phyloP scores from a whole-genome alignment of 1,140 invertebrate genomes.

The Trigoniulus corallinus region DNA sequence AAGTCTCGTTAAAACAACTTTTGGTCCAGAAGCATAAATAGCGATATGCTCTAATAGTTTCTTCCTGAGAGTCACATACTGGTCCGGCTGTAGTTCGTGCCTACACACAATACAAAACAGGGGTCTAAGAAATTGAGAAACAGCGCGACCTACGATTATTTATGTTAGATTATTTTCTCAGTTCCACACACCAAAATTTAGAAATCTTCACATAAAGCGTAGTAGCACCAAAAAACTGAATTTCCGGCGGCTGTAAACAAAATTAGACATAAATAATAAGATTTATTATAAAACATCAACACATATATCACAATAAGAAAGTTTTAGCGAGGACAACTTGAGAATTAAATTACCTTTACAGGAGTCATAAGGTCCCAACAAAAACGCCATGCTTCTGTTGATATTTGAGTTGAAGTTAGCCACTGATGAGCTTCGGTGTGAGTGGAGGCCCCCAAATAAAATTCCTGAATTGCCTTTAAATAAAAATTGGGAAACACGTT shows the following conservation, averaged over 20 bases:
- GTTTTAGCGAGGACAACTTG: too few relatives aligned
- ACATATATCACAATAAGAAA: too few relatives aligned
- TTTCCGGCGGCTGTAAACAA: conserved; percentile 50
- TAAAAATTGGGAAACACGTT: too few relatives aligned
- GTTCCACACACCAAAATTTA: conserved; percentile 45
- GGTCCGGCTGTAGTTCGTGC: conserved; percentile 56
- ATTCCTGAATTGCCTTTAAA: conserved; percentile 27
- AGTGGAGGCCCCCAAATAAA: conserved; percentile 27
- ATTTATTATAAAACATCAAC: too few relatives aligned
- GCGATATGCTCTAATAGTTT: conserved; percentile 57
- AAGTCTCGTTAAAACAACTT: conserved; percentile 63
- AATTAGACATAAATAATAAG: background rate
- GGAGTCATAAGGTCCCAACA: conserved; percentile 50
- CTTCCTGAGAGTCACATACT: conserved; percentile 52
- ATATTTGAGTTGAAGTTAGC: conserved; percentile 61
- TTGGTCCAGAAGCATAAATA: conserved; percentile 51
- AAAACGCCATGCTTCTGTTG: conserved; percentile 71
- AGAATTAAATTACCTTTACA: too few relatives aligned
- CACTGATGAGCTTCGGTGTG: conserved; percentile 62
- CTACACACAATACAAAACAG: conserved; percentile 13
- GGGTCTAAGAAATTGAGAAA: background rate
- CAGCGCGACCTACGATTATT: background rate
- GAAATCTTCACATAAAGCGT: conserved; percentile 73
- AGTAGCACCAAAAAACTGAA: conserved; percentile 82
- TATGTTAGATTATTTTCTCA: background rate